These are phyloP conservation scores for Incurvaria masculella DNA, from an alignment of 2,888 invertebrate genomes.

Conservation along the genomic window DNA sequence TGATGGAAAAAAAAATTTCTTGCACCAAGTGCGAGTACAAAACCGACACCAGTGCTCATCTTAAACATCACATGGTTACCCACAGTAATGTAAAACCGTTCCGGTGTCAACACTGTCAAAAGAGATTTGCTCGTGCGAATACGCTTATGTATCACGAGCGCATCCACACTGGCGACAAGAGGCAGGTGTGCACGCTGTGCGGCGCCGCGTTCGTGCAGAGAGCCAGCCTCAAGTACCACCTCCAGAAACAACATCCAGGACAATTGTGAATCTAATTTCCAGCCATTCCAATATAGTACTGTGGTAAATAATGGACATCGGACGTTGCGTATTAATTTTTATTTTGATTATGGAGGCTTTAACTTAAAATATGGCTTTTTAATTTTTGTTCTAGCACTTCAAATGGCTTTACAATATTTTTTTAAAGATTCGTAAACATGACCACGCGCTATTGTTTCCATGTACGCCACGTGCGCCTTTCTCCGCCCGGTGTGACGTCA, in stretches of 20 bases:
- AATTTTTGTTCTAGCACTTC: too few species aligned
- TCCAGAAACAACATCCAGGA: slow-evolving; percentile 13
- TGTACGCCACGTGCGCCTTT: too few species aligned
- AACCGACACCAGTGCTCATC: slow-evolving; percentile 22
- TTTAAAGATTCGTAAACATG: too few species aligned
- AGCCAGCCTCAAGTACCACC: slow-evolving; percentile 25
- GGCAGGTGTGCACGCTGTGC: slow-evolving; percentile 24
- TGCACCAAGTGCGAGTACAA: slow-evolving; percentile 49
- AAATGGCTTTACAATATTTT: too few species aligned
- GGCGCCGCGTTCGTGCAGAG: slow-evolving; percentile 28
- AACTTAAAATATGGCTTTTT: too few species aligned
- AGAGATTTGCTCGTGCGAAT: slow-evolving; percentile 24
- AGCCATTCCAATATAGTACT: too few species aligned
- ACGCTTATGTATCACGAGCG: slow-evolving; percentile 21
- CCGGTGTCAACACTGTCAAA: slow-evolving; percentile 26
- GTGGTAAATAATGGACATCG: too few species aligned
- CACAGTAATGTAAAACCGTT: slow-evolving; percentile 24
- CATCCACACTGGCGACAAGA: slow-evolving; percentile 25
- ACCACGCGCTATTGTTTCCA: too few species aligned
- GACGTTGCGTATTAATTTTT: too few species aligned
- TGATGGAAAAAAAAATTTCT: slow-evolving; percentile 46
- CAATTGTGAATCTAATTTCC: too few species aligned
- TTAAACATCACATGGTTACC: slow-evolving; percentile 24
- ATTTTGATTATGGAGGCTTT: too few species aligned
- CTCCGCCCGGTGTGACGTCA: too few species aligned